These are phyloP conservation scores for Cavia porcellus DNA, from an alignment of 2,113 vertebrate species.

Conservation along the genomic window DNA sequence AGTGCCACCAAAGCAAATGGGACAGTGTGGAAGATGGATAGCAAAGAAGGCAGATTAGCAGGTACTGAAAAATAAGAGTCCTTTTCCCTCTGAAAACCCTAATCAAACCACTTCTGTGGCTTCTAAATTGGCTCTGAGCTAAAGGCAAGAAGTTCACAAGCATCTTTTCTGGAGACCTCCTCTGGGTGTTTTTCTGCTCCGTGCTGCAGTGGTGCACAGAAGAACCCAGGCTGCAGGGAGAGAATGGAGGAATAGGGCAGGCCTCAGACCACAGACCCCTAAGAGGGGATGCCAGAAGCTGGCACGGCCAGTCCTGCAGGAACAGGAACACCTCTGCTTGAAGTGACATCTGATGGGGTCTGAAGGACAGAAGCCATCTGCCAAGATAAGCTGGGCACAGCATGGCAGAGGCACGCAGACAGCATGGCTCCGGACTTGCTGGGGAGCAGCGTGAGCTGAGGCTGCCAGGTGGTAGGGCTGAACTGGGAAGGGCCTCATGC, in stretches of 20 bases:
- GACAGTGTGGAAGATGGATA: neutral
- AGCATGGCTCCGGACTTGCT: fast-evolving
- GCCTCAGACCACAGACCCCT: fast-evolving
- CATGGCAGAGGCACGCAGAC: neutral
- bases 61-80: neutral
- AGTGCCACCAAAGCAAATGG: neutral
- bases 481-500: neutral
- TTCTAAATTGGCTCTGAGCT: neutral
- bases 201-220: neutral
- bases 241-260: neutral
- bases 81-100: neutral
- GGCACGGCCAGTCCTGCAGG: neutral
- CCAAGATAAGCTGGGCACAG: neutral
- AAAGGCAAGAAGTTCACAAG: neutral
- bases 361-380: neutral
- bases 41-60: neutral
- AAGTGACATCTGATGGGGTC: neutral
- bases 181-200: neutral
- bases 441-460: neutral
- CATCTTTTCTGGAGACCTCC: neutral
- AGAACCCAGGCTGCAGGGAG: neutral
- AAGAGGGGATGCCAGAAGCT: neutral
- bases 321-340: neutral
- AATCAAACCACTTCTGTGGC: neutral
- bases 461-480: neutral